These are phyloP conservation scores for Tachystola acroxantha DNA, from an alignment of 2,888 invertebrate genomes.

Conservation along the genomic window DNA sequence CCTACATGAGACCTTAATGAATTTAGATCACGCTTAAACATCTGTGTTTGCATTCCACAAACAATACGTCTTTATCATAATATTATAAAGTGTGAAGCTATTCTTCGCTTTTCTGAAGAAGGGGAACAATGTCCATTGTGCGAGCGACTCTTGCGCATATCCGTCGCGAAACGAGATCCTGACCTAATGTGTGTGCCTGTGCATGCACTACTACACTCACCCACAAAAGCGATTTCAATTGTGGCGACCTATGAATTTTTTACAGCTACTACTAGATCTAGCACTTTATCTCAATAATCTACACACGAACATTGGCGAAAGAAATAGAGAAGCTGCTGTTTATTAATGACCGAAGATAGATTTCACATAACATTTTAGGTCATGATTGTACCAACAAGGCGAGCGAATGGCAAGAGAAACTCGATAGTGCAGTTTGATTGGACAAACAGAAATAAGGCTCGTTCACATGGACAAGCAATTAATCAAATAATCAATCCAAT, in stretches of 20 bases:
- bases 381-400: conserved; percentile 7
- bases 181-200: conserved; percentile 20
- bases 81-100: conserved; percentile 34
- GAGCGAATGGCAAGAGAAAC: conserved; percentile 19
- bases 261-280: no score
- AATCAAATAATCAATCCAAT: no score
- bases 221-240: conserved; percentile 17
- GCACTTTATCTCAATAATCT: no score
- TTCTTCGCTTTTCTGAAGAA: conserved; percentile 48
- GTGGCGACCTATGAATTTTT: no score
- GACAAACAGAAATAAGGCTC: conserved; percentile 19
- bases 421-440: conserved; percentile 18
- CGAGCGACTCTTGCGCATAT: conserved; percentile 33
- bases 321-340: background rate
- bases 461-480: conserved; percentile 13
- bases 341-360: background rate
- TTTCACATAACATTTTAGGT: conserved; percentile 4
- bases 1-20: no score
- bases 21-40: conserved; percentile 16
- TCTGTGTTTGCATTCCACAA: conserved; percentile 38
- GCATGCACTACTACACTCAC: conserved; percentile 16
- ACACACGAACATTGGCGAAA: conserved; percentile 5
- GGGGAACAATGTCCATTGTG: conserved; percentile 65
- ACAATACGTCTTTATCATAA: conserved; percentile 53
- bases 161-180: conserved; percentile 51